These are phyloP conservation scores for Pteromalus puparum DNA, from an alignment of 1,140 invertebrate species.

Conservation along the genomic window DNA sequence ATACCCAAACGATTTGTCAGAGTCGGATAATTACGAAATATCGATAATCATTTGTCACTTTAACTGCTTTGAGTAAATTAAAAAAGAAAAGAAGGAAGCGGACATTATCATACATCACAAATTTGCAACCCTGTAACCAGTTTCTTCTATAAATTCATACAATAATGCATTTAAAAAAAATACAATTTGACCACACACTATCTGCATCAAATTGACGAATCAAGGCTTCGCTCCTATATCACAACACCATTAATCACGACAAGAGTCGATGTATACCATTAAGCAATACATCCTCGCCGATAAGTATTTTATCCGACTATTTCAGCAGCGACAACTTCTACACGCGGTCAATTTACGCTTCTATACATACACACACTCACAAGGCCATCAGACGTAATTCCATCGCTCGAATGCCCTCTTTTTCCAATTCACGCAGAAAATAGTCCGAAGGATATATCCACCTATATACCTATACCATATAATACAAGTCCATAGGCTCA, in stretches of 20 bases:
- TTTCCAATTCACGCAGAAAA: slow-evolving; percentile 14
- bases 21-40: neutral
- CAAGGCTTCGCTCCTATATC: no score
- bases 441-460: neutral
- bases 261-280: neutral
- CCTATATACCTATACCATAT: neutral
- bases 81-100: no score
- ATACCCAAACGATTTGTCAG: neutral
- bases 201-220: neutral
- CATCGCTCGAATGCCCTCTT: neutral
- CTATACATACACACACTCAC: no score
- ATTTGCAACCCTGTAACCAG: no score
- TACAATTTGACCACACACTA: neutral
- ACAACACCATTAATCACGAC: neutral
- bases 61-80: no score
- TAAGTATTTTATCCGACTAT: neutral
- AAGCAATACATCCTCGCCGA: neutral
- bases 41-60: neutral
- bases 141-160: neutral
- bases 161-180: neutral
- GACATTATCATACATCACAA: no score
- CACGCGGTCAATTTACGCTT: no score
- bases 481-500: neutral
- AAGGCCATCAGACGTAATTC: neutral
- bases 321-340: neutral